Evolutionary conservation across 1,140 invertebrate genomes (phyloP), one percentile per base, ranked within the genome.

Genomic region (Nomia melanderi): DNA sequence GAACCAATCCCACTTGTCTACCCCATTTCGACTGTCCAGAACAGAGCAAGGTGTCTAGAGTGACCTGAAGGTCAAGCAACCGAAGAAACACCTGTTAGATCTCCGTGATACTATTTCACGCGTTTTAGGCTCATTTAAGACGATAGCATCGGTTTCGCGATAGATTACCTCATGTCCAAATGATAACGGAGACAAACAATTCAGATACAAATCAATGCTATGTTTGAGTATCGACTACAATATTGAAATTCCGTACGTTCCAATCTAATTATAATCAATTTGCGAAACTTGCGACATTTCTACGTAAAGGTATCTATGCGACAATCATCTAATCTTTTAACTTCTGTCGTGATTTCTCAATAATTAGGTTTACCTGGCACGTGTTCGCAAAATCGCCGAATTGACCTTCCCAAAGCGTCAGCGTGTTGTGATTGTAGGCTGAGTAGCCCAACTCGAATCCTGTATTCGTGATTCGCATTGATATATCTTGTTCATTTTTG

Each of bases 351-450:
- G n/a, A n/a, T n/a, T n/a, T n/a, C n/a, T n/a, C n/a, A n/a, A n/a
- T n/a, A n/a, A n/a, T n/a, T n/a, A 20, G 25, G 29, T 17, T 83
- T 80, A 90, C 87, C 63, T 90, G 89, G 63, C 96, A 97, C 20
- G 94, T 97, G 91, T 98, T 98, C 39, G 93, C 92, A 87, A 98
- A 98, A 91, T 98, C 97, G 0, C 97, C 97, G 92, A 98, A 98
- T 91, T 98, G 94, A 44, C 96, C 97, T 92, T 98, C 97, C 97
- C 97, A 98, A 23, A 96, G 94, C 0, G 96, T 95, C 54, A 98
- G 92, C 11, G 95, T 92, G 85, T 97, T 95, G 7, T 97, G 97
- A 88, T 97, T 96, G 33, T 95, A 95, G 90, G 96, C 94, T 3
- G 96, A 96, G 88, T 96, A 98, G n/a, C 97, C 97, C 2, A 96